Conservation (phyloP, 2,797 vertebrate species). For the Helarctos malayanus region DNA sequence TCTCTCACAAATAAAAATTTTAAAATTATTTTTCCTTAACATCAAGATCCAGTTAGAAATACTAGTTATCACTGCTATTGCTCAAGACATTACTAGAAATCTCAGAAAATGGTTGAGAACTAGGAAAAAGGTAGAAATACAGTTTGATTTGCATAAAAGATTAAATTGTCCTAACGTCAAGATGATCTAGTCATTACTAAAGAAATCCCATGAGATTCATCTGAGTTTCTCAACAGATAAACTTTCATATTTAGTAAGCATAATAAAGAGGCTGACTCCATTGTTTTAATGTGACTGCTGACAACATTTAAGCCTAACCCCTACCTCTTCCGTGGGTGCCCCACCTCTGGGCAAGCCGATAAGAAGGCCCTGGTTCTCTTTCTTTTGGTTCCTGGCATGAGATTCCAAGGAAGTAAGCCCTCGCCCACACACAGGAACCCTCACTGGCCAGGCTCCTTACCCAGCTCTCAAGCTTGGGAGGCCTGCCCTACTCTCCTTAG, state of each 20-base stretch:
- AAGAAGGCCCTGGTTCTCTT: not conserved
- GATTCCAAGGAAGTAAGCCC: not conserved
- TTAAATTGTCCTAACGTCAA: not conserved
- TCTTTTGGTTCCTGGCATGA: not conserved
- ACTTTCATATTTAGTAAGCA: not conserved
- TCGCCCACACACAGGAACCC: rapidly evolving
- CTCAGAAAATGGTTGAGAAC: not conserved
- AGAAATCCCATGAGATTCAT: not conserved
- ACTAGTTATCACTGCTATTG: not conserved
- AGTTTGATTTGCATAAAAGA: not conserved
- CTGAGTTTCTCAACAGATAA: not conserved
- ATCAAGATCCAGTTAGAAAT: not conserved
- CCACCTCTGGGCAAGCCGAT: not conserved
- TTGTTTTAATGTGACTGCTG: not conserved
- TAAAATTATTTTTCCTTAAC: not conserved
- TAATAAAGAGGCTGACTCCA: not conserved
- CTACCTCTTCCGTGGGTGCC: not conserved
- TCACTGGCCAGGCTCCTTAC: not conserved
- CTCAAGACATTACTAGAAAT: not conserved
- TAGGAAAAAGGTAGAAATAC: not conserved
- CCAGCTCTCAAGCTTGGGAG: not conserved
- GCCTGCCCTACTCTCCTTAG: too few species aligned
- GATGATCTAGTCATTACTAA: not conserved
- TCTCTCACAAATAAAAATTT: not conserved
- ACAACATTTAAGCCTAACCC: too few species aligned